Percentiles rank a stretch among this genome's conserved stretches.
Conservation (phyloP, 2,888 invertebrate genomes). For the Acronicta alni region DNA sequence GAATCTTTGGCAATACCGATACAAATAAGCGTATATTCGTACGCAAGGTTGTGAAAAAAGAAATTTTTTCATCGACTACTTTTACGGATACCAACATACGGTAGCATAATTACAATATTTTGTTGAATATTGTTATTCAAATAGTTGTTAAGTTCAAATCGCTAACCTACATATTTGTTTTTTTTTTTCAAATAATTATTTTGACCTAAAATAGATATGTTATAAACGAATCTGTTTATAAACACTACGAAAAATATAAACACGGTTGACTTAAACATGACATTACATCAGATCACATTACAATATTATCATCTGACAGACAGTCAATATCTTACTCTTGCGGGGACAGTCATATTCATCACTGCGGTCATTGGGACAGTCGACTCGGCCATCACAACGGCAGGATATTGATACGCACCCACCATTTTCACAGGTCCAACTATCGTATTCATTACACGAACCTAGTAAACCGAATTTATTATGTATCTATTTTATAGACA, state of each 20-base stretch:
- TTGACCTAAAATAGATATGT: too few species aligned
- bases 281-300: neutral
- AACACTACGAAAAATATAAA: neutral
- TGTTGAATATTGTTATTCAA: too few species aligned
- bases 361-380: conserved; percentile 94
- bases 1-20: too few species aligned
- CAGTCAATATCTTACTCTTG: conserved; percentile 77
- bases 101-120: too few species aligned
- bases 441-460: conserved; percentile 83
- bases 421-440: conserved; percentile 93
- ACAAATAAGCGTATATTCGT: too few species aligned
- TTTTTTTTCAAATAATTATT: too few species aligned
- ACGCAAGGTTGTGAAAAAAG: too few species aligned
- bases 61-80: too few species aligned
- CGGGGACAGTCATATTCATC: conserved; percentile 94
- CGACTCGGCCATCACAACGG: conserved; percentile 92
- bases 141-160: too few species aligned
- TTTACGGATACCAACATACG: too few species aligned
- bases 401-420: conserved; percentile 92
- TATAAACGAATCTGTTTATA: conserved; percentile 59
- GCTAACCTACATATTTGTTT: too few species aligned
- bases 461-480: conserved; percentile 50
- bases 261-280: neutral
- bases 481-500: too few species aligned
- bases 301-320: neutral